These are phyloP conservation scores for Dicrurus megarhynchus DNA, from an alignment of 2,113 vertebrate species.

Conservation along the genomic window DNA sequence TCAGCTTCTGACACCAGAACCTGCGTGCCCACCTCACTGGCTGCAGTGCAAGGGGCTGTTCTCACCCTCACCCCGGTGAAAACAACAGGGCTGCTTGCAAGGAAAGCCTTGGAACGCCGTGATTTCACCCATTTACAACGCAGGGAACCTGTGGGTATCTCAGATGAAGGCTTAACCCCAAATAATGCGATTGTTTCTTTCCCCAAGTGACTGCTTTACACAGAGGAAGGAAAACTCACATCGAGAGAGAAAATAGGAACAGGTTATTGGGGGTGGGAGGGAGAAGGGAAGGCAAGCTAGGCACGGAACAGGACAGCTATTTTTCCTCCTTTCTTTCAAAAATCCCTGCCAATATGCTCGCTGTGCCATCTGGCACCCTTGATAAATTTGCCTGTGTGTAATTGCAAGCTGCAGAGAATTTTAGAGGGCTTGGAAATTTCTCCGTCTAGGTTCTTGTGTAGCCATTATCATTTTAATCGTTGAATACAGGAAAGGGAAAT, in stretches of 20 bases:
- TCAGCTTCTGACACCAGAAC: neutral
- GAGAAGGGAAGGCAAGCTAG: conserved; percentile 15
- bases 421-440: conserved; percentile 59
- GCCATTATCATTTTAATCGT: conserved; percentile 38
- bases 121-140: neutral
- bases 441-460: conserved; percentile 38
- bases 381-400: conserved; percentile 58
- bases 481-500: conserved; percentile 30
- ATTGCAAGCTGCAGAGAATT: conserved; percentile 62
- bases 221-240: neutral
- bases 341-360: conserved; percentile 43
- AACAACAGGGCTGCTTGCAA: neutral
- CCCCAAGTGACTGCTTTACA: neutral
- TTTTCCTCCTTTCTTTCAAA: conserved; percentile 52
- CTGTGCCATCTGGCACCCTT: conserved; percentile 57
- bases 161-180: neutral
- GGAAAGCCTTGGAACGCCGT: neutral
- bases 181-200: neutral
- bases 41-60: neutral
- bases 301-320: conserved; percentile 25
- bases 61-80: neutral
- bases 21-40: neutral
- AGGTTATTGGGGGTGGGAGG: conserved; percentile 27
- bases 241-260: neutral
- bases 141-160: neutral